phyloP scores from a whole-genome alignment of 2,888 invertebrate species.

The Drosophila pseudotakahashii region DNA sequence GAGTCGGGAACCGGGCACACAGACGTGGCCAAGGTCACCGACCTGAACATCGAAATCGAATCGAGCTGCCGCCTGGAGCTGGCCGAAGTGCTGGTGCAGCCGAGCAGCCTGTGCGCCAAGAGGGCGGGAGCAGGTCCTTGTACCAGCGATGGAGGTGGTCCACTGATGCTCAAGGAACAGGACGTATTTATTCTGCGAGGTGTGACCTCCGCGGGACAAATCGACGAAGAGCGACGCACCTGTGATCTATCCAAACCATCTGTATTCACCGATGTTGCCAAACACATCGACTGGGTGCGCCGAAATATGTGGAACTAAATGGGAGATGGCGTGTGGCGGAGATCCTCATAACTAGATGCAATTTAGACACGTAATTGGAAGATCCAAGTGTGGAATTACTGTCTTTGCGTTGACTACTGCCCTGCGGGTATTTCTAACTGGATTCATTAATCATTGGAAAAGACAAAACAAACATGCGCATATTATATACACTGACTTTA shows the following conservation, averaged over 20 bases:
- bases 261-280: constrained; percentile 87
- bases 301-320: constrained; percentile 64
- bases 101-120: constrained; percentile 81
- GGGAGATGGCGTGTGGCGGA: background rate
- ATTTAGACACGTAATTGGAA: constrained; percentile 13
- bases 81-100: constrained; percentile 60
- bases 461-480: background rate
- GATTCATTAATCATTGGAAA: constrained; percentile 15
- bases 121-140: constrained; percentile 82
- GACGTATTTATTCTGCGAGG: constrained; percentile 85
- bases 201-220: constrained; percentile 84
- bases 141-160: constrained; percentile 87
- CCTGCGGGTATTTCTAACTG: constrained; percentile 23
- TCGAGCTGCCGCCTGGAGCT: constrained; percentile 85
- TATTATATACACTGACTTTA: background rate
- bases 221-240: constrained; percentile 64
- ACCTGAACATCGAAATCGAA: constrained; percentile 85
- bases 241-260: constrained; percentile 87
- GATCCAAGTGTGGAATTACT: constrained; percentile 7
- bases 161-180: constrained; percentile 84
- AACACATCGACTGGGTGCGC: constrained; percentile 86
- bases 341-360: background rate
- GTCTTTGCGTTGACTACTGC: constrained; percentile 11
- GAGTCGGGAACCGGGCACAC: constrained; percentile 74
- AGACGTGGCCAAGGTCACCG: constrained; percentile 83